Evolutionary conservation across 2,888 invertebrate genomes (phyloP).

Genomic region (Marasmarcha lunaedactyla): DNA sequence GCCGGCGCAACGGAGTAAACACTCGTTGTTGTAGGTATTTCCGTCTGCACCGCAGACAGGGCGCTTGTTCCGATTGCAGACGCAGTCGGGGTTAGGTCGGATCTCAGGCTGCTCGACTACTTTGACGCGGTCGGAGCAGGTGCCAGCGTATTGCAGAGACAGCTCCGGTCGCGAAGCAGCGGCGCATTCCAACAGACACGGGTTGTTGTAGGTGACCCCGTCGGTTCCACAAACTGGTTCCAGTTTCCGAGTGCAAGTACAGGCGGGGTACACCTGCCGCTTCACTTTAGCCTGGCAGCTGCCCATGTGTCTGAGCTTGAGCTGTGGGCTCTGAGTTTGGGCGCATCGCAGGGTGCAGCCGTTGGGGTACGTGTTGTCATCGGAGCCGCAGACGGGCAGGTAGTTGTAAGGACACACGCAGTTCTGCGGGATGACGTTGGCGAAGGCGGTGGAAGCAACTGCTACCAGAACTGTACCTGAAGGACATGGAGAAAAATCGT

Average conservation of each 20-base stretch:
- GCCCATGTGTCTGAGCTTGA: slow-evolving; percentile 12
- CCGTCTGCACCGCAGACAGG: background rate
- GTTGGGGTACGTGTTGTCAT: slow-evolving; percentile 78
- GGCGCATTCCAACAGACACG: slow-evolving; percentile 24
- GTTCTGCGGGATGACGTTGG: slow-evolving; percentile 9
- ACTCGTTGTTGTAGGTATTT: background rate
- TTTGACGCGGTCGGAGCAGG: slow-evolving; percentile 9
- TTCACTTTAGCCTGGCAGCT: background rate
- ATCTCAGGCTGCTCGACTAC: background rate
- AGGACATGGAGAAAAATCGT: slow-evolving; percentile 15
- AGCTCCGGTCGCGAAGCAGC: slow-evolving; percentile 15
- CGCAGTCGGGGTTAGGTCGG: background rate
- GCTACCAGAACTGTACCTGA: slow-evolving; percentile 25
- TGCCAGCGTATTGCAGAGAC: slow-evolving; percentile 13
- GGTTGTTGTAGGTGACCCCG: slow-evolving; percentile 24
- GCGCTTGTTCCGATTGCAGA: background rate
- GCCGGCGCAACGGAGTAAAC: background rate
- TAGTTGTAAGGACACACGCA: slow-evolving; percentile 31
- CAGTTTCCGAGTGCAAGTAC: slow-evolving; percentile 17
- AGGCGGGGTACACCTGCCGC: slow-evolving; percentile 6
- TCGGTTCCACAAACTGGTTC: slow-evolving; percentile 21
- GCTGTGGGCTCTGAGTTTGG: slow-evolving; percentile 5
- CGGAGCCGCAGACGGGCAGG: slow-evolving; percentile 76
- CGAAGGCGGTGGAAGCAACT: slow-evolving; percentile 18
- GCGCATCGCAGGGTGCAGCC: slow-evolving; percentile 66